Conservation (phyloP, 2,113 vertebrate genomes). For the Oncorhynchus tshawytscha region DNA sequence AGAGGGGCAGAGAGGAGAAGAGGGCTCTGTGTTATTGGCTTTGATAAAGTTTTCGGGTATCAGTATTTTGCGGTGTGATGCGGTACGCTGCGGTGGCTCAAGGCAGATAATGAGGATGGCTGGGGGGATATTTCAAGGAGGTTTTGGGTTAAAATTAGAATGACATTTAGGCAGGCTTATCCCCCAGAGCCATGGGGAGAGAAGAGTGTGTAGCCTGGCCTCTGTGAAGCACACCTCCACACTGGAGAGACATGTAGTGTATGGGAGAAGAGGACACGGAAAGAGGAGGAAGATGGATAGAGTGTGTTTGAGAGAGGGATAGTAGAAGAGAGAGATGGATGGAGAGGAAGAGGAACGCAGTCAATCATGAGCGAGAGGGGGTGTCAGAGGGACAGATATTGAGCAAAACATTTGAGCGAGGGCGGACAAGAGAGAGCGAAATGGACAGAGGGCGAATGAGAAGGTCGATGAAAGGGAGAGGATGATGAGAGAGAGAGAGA, state of each 20-base stretch:
- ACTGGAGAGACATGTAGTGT: constrained; percentile 5
- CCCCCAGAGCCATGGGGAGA: not conserved
- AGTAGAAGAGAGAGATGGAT: not conserved
- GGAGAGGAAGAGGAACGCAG: not conserved
- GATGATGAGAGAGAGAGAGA: not conserved
- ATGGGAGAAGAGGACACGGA: not conserved
- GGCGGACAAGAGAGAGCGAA: not conserved
- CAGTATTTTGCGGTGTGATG: not conserved
- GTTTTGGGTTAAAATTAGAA: constrained; percentile 33
- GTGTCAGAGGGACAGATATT: not conserved
- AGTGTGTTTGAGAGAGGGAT: not conserved
- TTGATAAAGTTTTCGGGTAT: constrained; percentile 17
- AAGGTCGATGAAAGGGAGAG: not conserved
- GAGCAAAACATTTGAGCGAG: not conserved
- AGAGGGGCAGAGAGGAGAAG: not conserved
- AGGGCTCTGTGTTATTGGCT: constrained; percentile 2
- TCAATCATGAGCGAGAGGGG: not conserved
- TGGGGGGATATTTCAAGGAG: constrained; percentile 27
- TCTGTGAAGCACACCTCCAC: no score
- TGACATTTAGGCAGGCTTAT: constrained; percentile 39
- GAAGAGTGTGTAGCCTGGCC: constrained; percentile 7
- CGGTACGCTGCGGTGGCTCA: not conserved
- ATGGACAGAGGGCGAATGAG: not conserved
- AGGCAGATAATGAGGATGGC: constrained; percentile 18
- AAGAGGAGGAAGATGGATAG: not conserved